Evolutionary conservation across 2,113 vertebrate species (phyloP).

Genomic region (Campylorhamphus procurvoides): DNA sequence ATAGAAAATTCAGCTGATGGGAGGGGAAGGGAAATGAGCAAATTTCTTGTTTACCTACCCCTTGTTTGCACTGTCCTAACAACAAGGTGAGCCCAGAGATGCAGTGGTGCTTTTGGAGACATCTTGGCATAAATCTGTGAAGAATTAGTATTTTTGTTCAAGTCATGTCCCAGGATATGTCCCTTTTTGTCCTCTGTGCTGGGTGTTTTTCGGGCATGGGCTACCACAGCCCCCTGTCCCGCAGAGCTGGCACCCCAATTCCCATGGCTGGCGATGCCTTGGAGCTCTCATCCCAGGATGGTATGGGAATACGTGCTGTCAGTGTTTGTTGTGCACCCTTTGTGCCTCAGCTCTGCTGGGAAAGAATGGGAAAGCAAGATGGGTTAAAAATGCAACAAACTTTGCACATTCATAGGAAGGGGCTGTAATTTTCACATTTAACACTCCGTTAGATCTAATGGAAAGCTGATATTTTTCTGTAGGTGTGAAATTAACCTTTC

Average conservation of each 20-base stretch:
- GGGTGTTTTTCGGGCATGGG: not conserved
- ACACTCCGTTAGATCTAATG: slow-evolving; percentile 48
- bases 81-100: not conserved
- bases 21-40: not conserved
- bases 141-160: not conserved
- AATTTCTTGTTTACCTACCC: not conserved
- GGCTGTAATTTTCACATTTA: slow-evolving; percentile 46
- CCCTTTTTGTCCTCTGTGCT: not conserved
- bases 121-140: not conserved
- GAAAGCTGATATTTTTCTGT: slow-evolving; percentile 56
- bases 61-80: not conserved
- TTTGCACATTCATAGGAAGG: not conserved
- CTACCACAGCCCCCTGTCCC: not conserved
- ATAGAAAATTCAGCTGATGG: not conserved
- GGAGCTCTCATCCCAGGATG: not conserved
- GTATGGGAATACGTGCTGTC: fast-evolving
- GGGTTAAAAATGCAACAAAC: slow-evolving; percentile 22
- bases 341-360: fast-evolving
- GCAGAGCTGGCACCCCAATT: not conserved
- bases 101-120: not conserved
- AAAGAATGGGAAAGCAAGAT: not conserved
- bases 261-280: fast-evolving
- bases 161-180: not conserved
- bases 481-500: slow-evolving; percentile 74
- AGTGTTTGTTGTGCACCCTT: not conserved